phyloP scores from a whole-genome alignment of 2,888 invertebrate genomes.

The Synergus umbraculus region DNA sequence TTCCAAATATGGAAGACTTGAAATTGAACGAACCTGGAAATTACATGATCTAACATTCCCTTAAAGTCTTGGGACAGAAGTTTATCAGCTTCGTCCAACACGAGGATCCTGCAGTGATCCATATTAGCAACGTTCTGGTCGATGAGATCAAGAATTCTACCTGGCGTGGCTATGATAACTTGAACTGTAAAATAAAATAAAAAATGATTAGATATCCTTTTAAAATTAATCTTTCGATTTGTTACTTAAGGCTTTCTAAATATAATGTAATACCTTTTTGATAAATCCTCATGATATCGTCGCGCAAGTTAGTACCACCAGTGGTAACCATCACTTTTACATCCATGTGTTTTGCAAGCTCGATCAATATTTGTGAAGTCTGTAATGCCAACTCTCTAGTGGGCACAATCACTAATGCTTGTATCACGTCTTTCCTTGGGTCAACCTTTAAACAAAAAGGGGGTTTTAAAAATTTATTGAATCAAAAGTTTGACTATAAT shows the following conservation, averaged over 20 bases:
- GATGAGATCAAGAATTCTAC: conserved; percentile 99
- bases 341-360: conserved; percentile 97
- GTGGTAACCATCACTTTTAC: conserved; percentile 99
- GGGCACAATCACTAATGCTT: conserved; percentile 98
- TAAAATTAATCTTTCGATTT: not conserved
- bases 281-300: conserved; percentile 99
- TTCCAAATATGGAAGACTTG: not conserved
- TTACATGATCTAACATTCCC: conserved; percentile 98
- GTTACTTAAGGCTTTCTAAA: conserved; percentile 16
- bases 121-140: conserved; percentile 97
- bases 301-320: conserved; percentile 97
- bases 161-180: conserved; percentile 99
- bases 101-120: conserved; percentile 97
- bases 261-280: conserved; percentile 87
- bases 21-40: conserved; percentile 80
- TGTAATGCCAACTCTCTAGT: conserved; percentile 99
- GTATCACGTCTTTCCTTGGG: conserved; percentile 93
- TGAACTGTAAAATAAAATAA: conserved; percentile 84
- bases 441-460: conserved; percentile 80
- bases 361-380: conserved; percentile 99
- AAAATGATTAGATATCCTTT: conserved; percentile 34
- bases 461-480: conserved; percentile 38
- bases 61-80: conserved; percentile 99
- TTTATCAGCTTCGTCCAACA: conserved; percentile 99
- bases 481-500: conserved; percentile 31